These are phyloP conservation scores for Melanaphis sacchari DNA, from an alignment of 1,140 invertebrate species.

Conservation along the genomic window DNA sequence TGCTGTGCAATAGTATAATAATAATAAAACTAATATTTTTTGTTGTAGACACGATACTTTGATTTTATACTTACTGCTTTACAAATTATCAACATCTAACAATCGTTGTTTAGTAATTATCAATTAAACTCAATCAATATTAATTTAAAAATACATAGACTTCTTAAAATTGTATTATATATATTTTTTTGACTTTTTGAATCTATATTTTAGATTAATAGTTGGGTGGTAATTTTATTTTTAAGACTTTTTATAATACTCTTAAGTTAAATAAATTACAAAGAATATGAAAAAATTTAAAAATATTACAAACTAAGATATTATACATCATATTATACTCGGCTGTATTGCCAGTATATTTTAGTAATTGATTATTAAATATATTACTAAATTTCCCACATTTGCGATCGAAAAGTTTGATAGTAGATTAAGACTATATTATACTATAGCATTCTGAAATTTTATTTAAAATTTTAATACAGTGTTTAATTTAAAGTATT, in stretches of 20 bases:
- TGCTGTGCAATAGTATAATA: not conserved
- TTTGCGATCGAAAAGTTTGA: not conserved
- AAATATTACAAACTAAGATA: not conserved
- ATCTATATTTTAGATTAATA: not conserved
- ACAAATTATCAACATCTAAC: not conserved
- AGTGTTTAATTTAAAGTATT: no score
- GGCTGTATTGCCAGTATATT: not conserved
- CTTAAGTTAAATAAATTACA: not conserved
- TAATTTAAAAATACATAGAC: not conserved
- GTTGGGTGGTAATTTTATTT: not conserved
- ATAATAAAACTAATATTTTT: not conserved
- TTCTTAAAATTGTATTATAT: no score
- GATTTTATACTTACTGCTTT: not conserved
- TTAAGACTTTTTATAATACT: not conserved
- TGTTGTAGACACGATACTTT: conserved; percentile 5
- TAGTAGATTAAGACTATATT: not conserved
- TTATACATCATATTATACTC: no score
- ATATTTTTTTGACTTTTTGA: not conserved
- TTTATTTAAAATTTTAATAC: no score
- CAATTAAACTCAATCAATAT: not conserved
- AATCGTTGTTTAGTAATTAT: not conserved
- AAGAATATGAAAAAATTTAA: not conserved
- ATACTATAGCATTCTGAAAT: not conserved
- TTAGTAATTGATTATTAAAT: not conserved
- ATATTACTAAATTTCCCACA: not conserved